Evolutionary conservation across 35 echinoderm and acorn worm genomes (phyloP).

Genomic region (Diadema setosum): DNA sequence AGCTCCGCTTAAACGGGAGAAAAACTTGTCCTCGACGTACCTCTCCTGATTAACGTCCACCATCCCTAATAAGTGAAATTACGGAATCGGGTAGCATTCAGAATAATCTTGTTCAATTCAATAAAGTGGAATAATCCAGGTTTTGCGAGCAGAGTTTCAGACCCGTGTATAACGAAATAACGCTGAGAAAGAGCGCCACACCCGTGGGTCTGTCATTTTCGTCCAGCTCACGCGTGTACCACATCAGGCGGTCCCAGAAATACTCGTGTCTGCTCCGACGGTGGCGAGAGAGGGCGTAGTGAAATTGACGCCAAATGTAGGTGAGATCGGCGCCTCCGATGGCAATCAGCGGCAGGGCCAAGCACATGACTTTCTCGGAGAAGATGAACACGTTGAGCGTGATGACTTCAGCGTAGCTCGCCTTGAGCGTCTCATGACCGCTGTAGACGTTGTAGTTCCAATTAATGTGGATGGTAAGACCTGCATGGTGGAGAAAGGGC

Average conservation of each 20-base stretch:
- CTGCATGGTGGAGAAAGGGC: background rate
- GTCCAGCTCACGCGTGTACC: background rate
- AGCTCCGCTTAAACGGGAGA: no score
- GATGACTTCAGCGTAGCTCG: background rate
- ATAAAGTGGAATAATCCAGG: background rate
- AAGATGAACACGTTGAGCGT: constrained; percentile 19
- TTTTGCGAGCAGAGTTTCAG: background rate
- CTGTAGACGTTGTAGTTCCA: constrained; percentile 50
- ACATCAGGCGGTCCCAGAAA: constrained; percentile 23
- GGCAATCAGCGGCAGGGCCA: background rate
- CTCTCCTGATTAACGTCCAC: no score
- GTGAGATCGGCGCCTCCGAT: background rate
- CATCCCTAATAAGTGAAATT: no score
- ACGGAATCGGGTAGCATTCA: no score
- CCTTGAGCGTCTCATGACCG: background rate
- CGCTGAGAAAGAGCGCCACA: background rate
- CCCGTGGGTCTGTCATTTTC: background rate
- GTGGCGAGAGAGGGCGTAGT: constrained; percentile 15
- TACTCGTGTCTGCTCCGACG: background rate
- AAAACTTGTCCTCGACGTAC: no score
- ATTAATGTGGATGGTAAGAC: constrained; percentile 1
- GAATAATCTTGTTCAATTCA: no score
- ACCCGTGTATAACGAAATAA: constrained; percentile 13
- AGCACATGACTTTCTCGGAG: background rate
- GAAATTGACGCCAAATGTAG: constrained; percentile 25